phyloP scores from a whole-genome alignment of 2,888 invertebrate genomes.

The Chelonus formosanus region DNA sequence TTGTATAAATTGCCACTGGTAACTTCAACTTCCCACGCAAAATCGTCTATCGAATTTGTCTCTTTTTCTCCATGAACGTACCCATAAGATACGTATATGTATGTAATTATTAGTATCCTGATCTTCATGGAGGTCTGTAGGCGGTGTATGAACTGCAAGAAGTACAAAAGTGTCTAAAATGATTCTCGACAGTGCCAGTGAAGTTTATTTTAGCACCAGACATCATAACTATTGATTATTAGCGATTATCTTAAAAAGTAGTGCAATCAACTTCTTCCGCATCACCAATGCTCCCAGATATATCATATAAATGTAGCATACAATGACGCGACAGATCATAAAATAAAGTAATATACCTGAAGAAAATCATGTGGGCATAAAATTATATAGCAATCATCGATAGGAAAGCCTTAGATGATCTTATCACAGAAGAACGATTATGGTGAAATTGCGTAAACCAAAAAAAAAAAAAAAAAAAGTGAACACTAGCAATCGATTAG shows the following conservation, averaged over 20 bases:
- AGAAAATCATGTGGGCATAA: slow-evolving; percentile 40
- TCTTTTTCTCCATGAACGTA: too few species aligned
- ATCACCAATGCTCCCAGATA: slow-evolving; percentile 19
- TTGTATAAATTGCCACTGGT: too few species aligned
- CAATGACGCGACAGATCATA: slow-evolving; percentile 27
- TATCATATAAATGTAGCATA: slow-evolving; percentile 19
- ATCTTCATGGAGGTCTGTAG: not conserved
- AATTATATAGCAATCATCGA: slow-evolving; percentile 48
- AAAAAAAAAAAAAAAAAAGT: not conserved
- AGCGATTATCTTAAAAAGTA: too few species aligned
- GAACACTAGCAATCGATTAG: not conserved
- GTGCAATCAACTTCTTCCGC: slow-evolving; percentile 42
- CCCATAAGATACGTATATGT: not conserved
- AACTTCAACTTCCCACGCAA: too few species aligned
- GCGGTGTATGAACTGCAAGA: not conserved
- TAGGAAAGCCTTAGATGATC: slow-evolving; percentile 34
- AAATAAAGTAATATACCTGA: slow-evolving; percentile 16
- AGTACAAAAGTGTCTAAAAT: not conserved
- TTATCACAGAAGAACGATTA: slow-evolving; percentile 4
- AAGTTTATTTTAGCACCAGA: too few species aligned
- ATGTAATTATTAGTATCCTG: slow-evolving; percentile 10
- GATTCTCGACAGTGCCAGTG: too few species aligned
- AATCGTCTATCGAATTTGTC: too few species aligned
- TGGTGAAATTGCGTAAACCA: slow-evolving; percentile 3
- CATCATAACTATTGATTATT: too few species aligned